These are phyloP conservation scores for Scopus umbretta DNA, from an alignment of 2,113 vertebrate genomes.

Conservation along the genomic window DNA sequence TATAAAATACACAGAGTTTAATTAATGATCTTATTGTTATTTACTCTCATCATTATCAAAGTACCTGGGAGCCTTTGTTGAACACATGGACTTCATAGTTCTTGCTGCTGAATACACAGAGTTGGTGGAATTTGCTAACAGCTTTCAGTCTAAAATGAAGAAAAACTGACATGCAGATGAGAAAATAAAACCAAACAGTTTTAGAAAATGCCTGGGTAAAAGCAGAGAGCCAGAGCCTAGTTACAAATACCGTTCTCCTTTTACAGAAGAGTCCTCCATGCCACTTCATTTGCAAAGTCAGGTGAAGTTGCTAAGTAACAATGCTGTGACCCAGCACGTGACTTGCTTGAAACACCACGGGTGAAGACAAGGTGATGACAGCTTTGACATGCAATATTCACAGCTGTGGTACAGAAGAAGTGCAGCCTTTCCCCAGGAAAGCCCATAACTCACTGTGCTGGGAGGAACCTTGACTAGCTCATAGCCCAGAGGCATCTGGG, in stretches of 20 bases:
- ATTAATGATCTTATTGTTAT: neutral
- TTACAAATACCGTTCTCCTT: neutral
- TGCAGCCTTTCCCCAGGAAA: neutral
- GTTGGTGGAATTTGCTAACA: neutral
- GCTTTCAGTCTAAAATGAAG: neutral
- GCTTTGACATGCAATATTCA: neutral
- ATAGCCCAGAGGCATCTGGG: neutral
- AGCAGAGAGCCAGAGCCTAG: neutral
- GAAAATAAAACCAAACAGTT: neutral
- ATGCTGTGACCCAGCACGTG: neutral
- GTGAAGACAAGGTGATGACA: neutral
- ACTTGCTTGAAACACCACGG: neutral
- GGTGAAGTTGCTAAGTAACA: neutral
- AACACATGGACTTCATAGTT: neutral
- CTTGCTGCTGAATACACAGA: neutral
- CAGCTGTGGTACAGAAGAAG: neutral
- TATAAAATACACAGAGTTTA: too few relatives aligned
- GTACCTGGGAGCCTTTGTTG: neutral
- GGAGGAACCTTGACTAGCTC: neutral
- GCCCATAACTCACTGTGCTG: neutral
- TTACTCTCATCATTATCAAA: neutral
- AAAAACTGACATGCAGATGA: neutral
- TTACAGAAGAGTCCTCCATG: neutral
- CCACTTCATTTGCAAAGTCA: neutral
- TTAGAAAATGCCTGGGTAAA: neutral